These are phyloP conservation scores for Odontamblyopus rebecca DNA, from an alignment of 2,797 vertebrate genomes.

Conservation along the genomic window DNA sequence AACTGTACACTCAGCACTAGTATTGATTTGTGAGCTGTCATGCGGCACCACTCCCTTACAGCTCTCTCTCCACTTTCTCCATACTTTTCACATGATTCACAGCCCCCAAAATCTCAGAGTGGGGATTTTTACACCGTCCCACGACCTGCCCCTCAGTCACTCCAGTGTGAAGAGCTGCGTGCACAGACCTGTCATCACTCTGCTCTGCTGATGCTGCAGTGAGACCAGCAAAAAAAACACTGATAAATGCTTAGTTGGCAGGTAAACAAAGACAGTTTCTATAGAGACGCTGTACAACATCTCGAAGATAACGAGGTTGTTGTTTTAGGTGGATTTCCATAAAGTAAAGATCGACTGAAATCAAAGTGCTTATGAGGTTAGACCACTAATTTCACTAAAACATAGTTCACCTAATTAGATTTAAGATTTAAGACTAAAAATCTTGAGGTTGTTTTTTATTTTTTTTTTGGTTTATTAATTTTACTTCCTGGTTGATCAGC, in stretches of 20 bases:
- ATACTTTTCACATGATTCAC: slow-evolving; percentile 59
- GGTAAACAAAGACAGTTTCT: slow-evolving; percentile 15
- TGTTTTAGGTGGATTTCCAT: neutral
- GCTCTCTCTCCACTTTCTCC: slow-evolving; percentile 18
- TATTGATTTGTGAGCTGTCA: slow-evolving; percentile 3
- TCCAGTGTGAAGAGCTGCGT: slow-evolving; percentile 36
- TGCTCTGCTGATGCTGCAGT: slow-evolving; percentile 36
- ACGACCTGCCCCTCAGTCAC: slow-evolving; percentile 29
- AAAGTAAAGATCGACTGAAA: neutral
- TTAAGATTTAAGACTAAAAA: too few relatives aligned
- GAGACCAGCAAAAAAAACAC: neutral
- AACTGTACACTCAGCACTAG: neutral
- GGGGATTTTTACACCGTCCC: slow-evolving; percentile 49
- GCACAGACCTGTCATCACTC: slow-evolving; percentile 44
- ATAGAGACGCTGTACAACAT: neutral
- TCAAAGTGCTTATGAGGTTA: neutral
- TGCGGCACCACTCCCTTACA: slow-evolving; percentile 29
- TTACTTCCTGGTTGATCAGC: too few relatives aligned
- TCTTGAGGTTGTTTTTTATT: too few relatives aligned
- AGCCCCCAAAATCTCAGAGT: slow-evolving; percentile 25
- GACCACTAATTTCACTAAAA: too few relatives aligned
- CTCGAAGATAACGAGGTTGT: neutral
- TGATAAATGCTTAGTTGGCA: slow-evolving; percentile 27
- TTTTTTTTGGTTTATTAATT: too few relatives aligned
- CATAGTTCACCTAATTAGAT: too few relatives aligned